Evolutionary conservation across 2,797 vertebrate genomes (phyloP).

Genomic region (Pristis pectinata): DNA sequence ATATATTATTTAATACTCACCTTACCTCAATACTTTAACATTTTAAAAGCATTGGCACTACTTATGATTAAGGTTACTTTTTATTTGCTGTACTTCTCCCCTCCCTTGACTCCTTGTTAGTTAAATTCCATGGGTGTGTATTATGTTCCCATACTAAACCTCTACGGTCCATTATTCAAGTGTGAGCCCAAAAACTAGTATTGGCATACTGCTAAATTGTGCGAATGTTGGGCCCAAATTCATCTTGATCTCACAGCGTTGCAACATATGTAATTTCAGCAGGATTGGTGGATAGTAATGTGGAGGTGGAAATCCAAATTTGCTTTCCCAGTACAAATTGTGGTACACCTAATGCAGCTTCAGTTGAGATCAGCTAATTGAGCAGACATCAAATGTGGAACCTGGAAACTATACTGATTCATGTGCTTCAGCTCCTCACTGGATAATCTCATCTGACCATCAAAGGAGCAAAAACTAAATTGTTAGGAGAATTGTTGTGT

Average conservation of each 20-base stretch:
- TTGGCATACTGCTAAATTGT: background rate
- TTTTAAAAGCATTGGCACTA: slow-evolving; percentile 1
- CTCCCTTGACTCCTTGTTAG: background rate
- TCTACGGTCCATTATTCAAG: background rate
- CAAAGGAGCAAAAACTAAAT: background rate
- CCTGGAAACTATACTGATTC: background rate
- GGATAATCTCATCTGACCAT: background rate
- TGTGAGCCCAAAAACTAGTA: background rate
- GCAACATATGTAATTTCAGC: background rate
- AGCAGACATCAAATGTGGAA: background rate
- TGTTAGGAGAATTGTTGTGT: background rate
- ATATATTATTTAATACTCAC: background rate
- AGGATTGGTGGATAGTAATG: background rate
- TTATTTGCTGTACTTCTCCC: background rate
- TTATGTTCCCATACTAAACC: background rate
- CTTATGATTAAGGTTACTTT: background rate
- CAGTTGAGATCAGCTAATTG: background rate
- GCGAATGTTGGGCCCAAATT: background rate
- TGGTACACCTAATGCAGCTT: background rate
- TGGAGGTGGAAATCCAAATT: background rate
- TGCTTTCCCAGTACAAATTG: background rate
- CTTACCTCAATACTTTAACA: background rate
- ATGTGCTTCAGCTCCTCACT: background rate
- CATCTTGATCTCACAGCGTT: background rate
- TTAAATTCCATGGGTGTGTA: background rate